A percentile compares a stretch with the other conserved stretches of the same genome.
These are phyloP conservation scores for Cremastobaeus sp. DNA, from an alignment of 2,888 invertebrate species.

Conservation along the genomic window DNA sequence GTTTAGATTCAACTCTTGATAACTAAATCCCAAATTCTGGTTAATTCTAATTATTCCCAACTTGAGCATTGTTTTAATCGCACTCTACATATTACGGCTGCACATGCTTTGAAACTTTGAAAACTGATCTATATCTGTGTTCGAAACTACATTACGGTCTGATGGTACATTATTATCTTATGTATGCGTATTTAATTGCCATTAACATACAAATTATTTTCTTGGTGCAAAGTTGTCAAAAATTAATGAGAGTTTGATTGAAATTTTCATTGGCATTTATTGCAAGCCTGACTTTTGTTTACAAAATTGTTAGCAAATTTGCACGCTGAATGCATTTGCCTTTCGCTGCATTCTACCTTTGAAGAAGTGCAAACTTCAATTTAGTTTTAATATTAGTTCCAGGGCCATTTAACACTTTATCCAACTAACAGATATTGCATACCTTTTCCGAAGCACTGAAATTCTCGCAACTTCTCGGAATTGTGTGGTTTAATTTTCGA, in stretches of 20 bases:
- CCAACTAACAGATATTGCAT: neutral
- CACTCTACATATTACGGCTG: conserved; percentile 1
- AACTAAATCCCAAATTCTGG: conserved; percentile 21
- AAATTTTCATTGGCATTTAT: too few species aligned
- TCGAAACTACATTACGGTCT: conserved; percentile 5
- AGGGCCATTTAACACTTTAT: neutral
- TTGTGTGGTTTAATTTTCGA: neutral
- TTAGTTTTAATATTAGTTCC: neutral
- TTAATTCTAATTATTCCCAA: conserved; percentile 32
- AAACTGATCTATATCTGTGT: conserved; percentile 17
- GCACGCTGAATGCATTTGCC: too few species aligned
- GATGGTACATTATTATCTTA: too few species aligned
- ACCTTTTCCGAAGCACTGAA: conserved; percentile 1
- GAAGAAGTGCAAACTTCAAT: too few species aligned
- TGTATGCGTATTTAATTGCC: too few species aligned
- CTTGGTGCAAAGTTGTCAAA: too few species aligned
- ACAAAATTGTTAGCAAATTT: too few species aligned
- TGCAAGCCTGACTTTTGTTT: too few species aligned
- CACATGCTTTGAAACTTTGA: conserved; percentile 2
- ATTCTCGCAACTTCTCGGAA: neutral
- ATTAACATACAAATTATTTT: too few species aligned
- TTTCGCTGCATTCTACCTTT: neutral
- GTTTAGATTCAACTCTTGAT: conserved; percentile 7
- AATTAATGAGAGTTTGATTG: too few species aligned
- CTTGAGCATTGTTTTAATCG: conserved; percentile 26